These are phyloP conservation scores for Megalurothrips usitatus DNA, from an alignment of 2,888 invertebrate genomes.

Conservation along the genomic window DNA sequence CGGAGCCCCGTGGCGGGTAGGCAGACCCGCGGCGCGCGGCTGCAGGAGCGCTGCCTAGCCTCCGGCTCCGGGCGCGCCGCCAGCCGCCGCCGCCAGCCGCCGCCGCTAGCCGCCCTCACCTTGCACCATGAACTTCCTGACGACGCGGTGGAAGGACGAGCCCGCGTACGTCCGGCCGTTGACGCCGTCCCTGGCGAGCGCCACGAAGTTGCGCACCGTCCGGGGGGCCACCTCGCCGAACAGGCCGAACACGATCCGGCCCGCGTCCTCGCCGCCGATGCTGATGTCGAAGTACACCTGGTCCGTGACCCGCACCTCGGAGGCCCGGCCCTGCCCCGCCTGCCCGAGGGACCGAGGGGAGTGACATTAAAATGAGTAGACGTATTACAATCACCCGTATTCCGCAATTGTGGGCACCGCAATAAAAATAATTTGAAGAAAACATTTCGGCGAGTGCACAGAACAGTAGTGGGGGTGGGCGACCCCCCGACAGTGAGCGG, in stretches of 20 bases:
- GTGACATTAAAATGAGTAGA: too few relatives aligned
- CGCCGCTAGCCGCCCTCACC: slow-evolving; percentile 68
- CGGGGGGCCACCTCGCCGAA: slow-evolving; percentile 92
- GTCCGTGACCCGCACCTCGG: slow-evolving; percentile 62
- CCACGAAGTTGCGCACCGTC: slow-evolving; percentile 78
- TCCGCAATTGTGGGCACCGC: too few relatives aligned
- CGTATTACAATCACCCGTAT: too few relatives aligned
- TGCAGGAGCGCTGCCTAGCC: slow-evolving; percentile 50
- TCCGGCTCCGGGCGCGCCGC: too few relatives aligned
- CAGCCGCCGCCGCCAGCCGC: too few relatives aligned
- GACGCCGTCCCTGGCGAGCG: slow-evolving; percentile 66
- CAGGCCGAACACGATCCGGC: slow-evolving; percentile 76
- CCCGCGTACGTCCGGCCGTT: slow-evolving; percentile 80
- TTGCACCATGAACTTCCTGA: slow-evolving; percentile 89
- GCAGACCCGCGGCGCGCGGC: neutral
- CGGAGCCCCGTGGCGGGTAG: neutral
- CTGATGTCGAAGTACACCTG: slow-evolving; percentile 86
- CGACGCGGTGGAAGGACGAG: slow-evolving; percentile 83
- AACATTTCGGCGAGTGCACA: neutral
- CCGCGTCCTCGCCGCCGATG: slow-evolving; percentile 65
- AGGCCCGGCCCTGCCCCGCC: slow-evolving; percentile 48
- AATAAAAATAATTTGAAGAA: neutral
- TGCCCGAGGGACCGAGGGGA: neutral
- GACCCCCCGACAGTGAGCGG: neutral
- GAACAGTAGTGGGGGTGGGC: neutral